Evolutionary conservation across 1,140 invertebrate genomes (phyloP).

Genomic region (Brachionus asplanchnoidis): DNA sequence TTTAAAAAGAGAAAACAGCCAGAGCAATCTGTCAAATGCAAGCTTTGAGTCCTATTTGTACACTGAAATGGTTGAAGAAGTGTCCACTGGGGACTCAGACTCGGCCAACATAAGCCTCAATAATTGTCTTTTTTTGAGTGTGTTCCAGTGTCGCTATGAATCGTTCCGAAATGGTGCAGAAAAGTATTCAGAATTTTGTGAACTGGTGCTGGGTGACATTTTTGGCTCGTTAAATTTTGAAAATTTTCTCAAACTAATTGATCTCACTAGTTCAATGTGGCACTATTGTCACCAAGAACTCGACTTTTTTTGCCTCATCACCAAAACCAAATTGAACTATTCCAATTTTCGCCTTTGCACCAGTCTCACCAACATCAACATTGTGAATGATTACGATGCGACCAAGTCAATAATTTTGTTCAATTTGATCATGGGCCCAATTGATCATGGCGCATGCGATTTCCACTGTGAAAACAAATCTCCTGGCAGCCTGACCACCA

Average conservation of each 20-base stretch:
- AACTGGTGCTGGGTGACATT: not conserved
- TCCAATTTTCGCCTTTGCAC: not conserved
- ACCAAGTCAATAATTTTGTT: not conserved
- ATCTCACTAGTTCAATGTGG: not conserved
- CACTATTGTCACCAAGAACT: not conserved
- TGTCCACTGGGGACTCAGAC: not conserved
- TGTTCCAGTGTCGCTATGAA: not conserved
- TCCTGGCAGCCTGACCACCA: not conserved
- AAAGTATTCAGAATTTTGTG: not conserved
- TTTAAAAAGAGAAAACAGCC: not conserved
- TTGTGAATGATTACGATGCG: not conserved
- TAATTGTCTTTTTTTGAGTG: not conserved
- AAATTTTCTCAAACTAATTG: not conserved
- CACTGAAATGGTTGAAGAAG: not conserved
- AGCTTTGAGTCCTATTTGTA: slow-evolving; percentile 27
- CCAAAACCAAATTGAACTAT: not conserved
- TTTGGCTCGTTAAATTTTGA: not conserved
- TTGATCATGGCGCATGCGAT: not conserved
- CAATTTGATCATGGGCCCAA: not conserved
- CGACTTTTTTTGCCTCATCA: not conserved
- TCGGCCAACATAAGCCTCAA: not conserved
- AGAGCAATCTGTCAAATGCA: not conserved
- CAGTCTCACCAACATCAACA: slow-evolving; percentile 1
- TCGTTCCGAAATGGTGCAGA: not conserved
- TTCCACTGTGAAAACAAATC: slow-evolving; percentile 9